Percentiles rank a stretch among this genome's conserved stretches.
Evolutionary conservation across 2,113 vertebrate species (phyloP).

Genomic region (Blennius ocellaris): DNA sequence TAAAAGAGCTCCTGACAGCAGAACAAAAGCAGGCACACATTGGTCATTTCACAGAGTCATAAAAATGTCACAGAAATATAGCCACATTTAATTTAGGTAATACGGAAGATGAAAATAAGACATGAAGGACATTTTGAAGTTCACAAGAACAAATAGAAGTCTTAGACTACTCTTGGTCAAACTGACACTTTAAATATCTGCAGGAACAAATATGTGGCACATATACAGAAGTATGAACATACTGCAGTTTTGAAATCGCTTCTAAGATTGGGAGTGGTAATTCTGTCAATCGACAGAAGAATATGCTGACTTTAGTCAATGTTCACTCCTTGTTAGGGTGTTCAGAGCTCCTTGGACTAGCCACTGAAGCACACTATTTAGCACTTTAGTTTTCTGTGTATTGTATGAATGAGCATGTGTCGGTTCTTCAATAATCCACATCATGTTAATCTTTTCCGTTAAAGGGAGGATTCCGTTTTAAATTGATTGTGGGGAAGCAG

Average conservation of each 20-base stretch:
- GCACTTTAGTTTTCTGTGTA: constrained; percentile 35
- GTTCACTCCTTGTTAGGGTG: constrained; percentile 30
- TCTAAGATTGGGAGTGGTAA: constrained; percentile 21
- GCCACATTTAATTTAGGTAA: background rate
- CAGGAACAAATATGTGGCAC: constrained; percentile 23
- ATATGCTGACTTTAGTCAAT: constrained; percentile 45
- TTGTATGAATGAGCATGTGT: constrained; percentile 23
- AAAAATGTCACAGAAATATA: constrained; percentile 3
- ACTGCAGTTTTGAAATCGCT: constrained; percentile 16
- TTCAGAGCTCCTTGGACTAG: constrained; percentile 51
- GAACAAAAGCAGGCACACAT: background rate
- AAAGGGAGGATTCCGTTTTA: constrained; percentile 55
- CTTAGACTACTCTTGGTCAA: constrained; percentile 25
- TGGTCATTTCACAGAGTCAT: constrained; percentile 22
- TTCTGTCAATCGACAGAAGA: constrained; percentile 40
- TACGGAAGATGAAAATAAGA: background rate
- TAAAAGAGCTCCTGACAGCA: constrained; percentile 93
- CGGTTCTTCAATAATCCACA: constrained; percentile 44
- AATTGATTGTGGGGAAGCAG: constrained; percentile 49
- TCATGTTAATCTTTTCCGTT: constrained; percentile 66
- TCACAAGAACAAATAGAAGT: constrained; percentile 19
- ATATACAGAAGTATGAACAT: background rate
- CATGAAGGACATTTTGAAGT: no score
- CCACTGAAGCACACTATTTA: constrained; percentile 41
- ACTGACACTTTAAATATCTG: constrained; percentile 31